Evolutionary conservation across 2,113 vertebrate genomes (phyloP).

Genomic region (Perca fluviatilis): DNA sequence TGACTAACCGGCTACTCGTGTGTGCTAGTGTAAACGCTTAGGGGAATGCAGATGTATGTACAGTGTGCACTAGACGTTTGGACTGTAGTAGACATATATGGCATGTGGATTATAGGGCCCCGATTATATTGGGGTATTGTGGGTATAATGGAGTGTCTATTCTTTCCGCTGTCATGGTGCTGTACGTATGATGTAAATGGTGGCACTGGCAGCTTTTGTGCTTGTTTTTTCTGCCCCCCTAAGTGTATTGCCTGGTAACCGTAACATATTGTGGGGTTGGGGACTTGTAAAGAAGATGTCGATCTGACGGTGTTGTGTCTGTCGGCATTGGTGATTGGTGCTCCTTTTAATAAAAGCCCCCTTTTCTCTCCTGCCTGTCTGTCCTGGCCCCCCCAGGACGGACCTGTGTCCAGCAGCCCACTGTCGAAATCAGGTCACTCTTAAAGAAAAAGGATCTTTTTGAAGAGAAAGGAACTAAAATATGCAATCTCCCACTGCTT

Average conservation of each 20-base stretch:
- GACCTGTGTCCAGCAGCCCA: constrained; percentile 68
- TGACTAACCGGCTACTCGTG: constrained; percentile 83
- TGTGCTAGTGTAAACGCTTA: constrained; percentile 84
- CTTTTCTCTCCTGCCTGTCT: constrained; percentile 33
- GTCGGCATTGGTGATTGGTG: constrained; percentile 76
- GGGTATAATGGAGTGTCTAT: constrained; percentile 80
- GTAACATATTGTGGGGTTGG: constrained; percentile 51
- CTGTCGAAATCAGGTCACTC: constrained; percentile 77
- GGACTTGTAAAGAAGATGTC: constrained; percentile 68
- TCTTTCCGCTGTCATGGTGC: constrained; percentile 82
- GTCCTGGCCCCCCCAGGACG: constrained; percentile 69
- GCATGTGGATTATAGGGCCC: constrained; percentile 80
- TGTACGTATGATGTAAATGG: constrained; percentile 75
- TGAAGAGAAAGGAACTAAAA: constrained; percentile 61
- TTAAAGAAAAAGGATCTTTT: constrained; percentile 48
- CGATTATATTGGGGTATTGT: constrained; percentile 73
- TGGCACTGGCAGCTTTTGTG: constrained; percentile 76
- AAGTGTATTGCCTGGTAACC: constrained; percentile 69
- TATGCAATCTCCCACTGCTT: constrained; percentile 83
- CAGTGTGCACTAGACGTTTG: constrained; percentile 77
- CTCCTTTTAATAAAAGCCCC: constrained; percentile 67
- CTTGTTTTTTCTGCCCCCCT: constrained; percentile 56
- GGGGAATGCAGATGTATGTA: constrained; percentile 85
- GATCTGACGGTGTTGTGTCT: constrained; percentile 32
- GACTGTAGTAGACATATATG: constrained; percentile 83